phyloP scores from a whole-genome alignment of 2,888 invertebrate genomes.

The Agriotes lineatus region DNA sequence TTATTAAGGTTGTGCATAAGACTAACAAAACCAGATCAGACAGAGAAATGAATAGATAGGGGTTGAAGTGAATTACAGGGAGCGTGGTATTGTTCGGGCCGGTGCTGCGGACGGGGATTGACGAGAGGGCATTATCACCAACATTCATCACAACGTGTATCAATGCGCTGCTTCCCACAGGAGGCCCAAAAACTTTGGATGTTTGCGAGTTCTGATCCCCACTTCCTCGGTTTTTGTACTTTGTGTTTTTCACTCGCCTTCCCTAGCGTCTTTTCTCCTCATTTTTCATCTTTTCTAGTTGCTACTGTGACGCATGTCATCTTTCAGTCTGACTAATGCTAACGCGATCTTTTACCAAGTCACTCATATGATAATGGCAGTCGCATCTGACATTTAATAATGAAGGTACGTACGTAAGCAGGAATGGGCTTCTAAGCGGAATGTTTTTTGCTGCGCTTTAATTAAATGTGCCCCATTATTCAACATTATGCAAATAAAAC shows the following conservation, averaged over 20 bases:
- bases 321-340: slow-evolving; percentile 63
- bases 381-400: slow-evolving; percentile 41
- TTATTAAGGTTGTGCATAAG: slow-evolving; percentile 59
- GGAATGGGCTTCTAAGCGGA: neutral
- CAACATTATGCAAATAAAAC: too few relatives aligned
- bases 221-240: slow-evolving; percentile 59
- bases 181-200: slow-evolving; percentile 65
- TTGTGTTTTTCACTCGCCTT: slow-evolving; percentile 59
- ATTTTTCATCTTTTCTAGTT: slow-evolving; percentile 68
- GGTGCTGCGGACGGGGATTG: slow-evolving; percentile 69
- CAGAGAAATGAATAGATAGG: slow-evolving; percentile 64
- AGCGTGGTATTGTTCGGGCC: slow-evolving; percentile 70
- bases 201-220: slow-evolving; percentile 62
- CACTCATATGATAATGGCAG: slow-evolving; percentile 40
- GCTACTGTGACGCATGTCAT: slow-evolving; percentile 66
- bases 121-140: slow-evolving; percentile 69
- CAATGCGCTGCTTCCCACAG: slow-evolving; percentile 67
- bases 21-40: slow-evolving; percentile 55
- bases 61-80: slow-evolving; percentile 65
- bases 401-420: slow-evolving; percentile 9
- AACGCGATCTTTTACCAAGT: slow-evolving; percentile 52
- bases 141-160: slow-evolving; percentile 68
- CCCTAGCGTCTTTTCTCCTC: slow-evolving; percentile 60
- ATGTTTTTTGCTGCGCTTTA: neutral
- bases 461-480: slow-evolving; percentile 7